Base-by-base conservation (phyloP, 1,140 invertebrate species). In the Phymastichus coffea region DNA sequence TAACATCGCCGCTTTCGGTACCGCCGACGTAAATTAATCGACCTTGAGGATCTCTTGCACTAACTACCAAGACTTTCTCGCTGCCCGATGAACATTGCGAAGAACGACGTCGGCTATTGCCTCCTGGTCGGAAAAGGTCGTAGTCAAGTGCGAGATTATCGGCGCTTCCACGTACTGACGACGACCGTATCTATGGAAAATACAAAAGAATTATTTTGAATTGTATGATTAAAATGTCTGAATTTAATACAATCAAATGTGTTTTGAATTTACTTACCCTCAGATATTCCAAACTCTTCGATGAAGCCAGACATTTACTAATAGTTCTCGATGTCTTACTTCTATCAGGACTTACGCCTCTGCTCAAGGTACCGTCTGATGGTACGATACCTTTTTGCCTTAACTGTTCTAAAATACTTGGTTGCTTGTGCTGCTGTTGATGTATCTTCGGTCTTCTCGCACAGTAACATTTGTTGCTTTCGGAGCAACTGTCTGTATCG, bases 391-490 rank as follows among this genome's bases (percentile, higher is more conserved):
- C 82, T 26, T 79, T 76, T 58, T 83, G 78, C 30, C 79, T 74
- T 1, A 85, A 64, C 62, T 85, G 81, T 48, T 83, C 80, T 30
- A 83, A 66, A 46, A 82, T 77, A 1, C 72, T 80, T 4, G 75
- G 71, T 28, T 79, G 73, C 14, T 41, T 22, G 28, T 33, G 28
- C 6, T 33, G 19, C 10, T 12, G 15, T 9, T 33, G 28, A 33
- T 12, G 6, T 6, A 7, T 15, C 54, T 63, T 58, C 14, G 72
- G 64, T 2, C 76, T 78, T 2, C 80, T 79, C 8, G 83, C 79
- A 73, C 92, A 95, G 70, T 95, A 95, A 70, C 92, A 95, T 72
- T 93, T 93, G 70, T 93, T 92, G 70, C 89, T 91, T 56, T 92
- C 92, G 0, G 89, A 85, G 72, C 92, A 94, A 65, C 89, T 92